These are phyloP conservation scores for Ctenochaetus hawaiiensis DNA, from an alignment of 2,797 vertebrate species.

Conservation along the genomic window DNA sequence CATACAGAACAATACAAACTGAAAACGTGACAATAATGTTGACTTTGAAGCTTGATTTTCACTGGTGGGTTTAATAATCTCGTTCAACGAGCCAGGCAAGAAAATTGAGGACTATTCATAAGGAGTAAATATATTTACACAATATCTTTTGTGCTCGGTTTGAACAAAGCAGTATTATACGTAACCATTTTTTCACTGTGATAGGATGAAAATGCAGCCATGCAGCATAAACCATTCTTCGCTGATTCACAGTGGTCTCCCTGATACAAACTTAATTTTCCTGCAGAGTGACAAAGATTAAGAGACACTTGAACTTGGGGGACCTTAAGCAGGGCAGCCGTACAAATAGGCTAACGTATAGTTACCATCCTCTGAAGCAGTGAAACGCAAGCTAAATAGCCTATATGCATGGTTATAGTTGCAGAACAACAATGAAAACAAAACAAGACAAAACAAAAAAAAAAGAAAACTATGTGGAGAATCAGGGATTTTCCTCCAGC, in stretches of 20 bases:
- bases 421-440: background rate
- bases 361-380: slow-evolving; percentile 12
- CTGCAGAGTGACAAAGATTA: background rate
- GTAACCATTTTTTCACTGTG: background rate
- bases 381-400: slow-evolving; percentile 11
- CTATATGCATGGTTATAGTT: background rate
- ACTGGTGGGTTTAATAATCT: slow-evolving; percentile 26
- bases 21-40: background rate
- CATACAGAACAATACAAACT: background rate
- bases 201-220: background rate
- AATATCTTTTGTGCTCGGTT: slow-evolving; percentile 26
- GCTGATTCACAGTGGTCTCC: slow-evolving; percentile 18
- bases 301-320: no score
- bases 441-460: no score
- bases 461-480: background rate
- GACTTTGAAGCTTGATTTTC: slow-evolving; percentile 14
- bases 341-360: background rate
- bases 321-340: background rate
- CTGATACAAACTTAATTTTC: slow-evolving; percentile 11
- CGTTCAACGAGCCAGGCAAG: slow-evolving; percentile 42
- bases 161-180: slow-evolving; percentile 19
- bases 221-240: background rate
- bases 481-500: slow-evolving; percentile 3
- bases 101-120: background rate
- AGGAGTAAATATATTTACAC: slow-evolving; percentile 44